These are phyloP conservation scores for Bolinopsis microptera DNA, from an alignment of 37 sponge, comb jelly and placozoan species.

Conservation along the genomic window DNA sequence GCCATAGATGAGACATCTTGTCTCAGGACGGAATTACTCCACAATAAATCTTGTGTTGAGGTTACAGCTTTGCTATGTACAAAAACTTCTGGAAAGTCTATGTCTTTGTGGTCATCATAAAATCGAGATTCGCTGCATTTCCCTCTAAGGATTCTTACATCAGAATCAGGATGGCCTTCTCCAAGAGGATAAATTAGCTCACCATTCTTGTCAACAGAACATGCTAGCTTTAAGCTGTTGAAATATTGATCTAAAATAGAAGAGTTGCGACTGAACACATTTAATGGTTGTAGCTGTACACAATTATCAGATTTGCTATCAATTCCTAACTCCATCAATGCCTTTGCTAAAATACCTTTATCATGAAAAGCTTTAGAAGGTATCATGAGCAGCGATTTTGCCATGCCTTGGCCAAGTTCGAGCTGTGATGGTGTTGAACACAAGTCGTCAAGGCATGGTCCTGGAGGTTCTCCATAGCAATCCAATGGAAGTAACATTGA, in stretches of 20 bases:
- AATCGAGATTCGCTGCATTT: neutral
- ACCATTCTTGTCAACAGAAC: neutral
- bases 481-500: neutral
- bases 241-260: neutral
- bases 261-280: neutral
- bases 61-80: conserved; percentile 50
- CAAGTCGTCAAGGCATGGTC: conserved; percentile 42
- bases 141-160: neutral
- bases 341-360: neutral
- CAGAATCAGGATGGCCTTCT: neutral
- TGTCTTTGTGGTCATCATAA: neutral
- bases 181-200: neutral
- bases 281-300: neutral
- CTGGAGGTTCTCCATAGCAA: neutral
- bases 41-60: conserved; percentile 52
- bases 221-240: neutral
- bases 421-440: neutral
- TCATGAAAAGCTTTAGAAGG: neutral
- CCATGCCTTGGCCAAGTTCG: neutral
- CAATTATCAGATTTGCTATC: neutral
- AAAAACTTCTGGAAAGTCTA: conserved; percentile 29
- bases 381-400: neutral
- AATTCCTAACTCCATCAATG: neutral
- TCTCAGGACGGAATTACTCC: neutral
- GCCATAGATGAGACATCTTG: neutral